Percentiles rank a stretch among this genome's conserved stretches.
phyloP scores from a whole-genome alignment of 2,113 vertebrate genomes.

The Erythrocercus mccallii region DNA sequence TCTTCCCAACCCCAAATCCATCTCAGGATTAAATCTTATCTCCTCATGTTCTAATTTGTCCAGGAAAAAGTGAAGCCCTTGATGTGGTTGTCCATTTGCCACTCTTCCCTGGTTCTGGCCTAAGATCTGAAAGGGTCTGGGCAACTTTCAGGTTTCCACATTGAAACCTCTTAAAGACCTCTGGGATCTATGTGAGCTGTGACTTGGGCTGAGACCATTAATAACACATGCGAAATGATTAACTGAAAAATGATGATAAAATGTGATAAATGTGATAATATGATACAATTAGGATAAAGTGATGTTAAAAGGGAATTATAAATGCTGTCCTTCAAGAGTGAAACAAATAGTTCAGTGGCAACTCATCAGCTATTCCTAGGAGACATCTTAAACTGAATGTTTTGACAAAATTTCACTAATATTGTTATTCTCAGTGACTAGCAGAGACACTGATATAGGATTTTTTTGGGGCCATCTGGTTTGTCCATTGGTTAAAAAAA shows the following conservation, averaged over 20 bases:
- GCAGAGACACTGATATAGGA: background rate
- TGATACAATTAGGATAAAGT: background rate
- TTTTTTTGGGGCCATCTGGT: background rate
- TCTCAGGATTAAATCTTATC: background rate
- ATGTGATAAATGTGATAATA: background rate
- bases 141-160: background rate
- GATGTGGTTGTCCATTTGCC: background rate
- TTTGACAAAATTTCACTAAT: slow-evolving; percentile 42
- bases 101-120: background rate
- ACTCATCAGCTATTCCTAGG: background rate
- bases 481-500: background rate
- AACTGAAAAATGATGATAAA: background rate
- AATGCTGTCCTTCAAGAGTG: background rate
- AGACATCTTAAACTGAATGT: background rate
- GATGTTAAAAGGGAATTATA: background rate
- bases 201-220: background rate
- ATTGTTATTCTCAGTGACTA: background rate
- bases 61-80: background rate
- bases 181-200: background rate
- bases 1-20: background rate
- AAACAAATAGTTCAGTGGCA: background rate
- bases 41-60: background rate
- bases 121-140: background rate
- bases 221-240: background rate
- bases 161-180: background rate